Evolutionary conservation across 2,113 vertebrate genomes (phyloP).

Genomic region (Cyprinodon variegatus): DNA sequence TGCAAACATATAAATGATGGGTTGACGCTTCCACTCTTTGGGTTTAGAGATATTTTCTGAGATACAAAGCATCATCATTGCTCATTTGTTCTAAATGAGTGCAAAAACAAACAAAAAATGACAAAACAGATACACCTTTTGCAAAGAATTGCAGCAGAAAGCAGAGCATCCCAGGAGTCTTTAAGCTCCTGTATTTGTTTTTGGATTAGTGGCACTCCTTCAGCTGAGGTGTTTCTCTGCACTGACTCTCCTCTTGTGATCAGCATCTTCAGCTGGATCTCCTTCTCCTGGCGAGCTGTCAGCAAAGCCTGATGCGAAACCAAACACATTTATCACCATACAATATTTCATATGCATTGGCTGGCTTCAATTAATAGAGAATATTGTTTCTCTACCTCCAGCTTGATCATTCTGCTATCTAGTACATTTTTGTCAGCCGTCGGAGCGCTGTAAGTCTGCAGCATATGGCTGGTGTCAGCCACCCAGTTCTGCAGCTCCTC

Average conservation of each 20-base stretch:
- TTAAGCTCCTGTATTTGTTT: constrained; percentile 89
- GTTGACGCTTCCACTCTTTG: too few relatives aligned
- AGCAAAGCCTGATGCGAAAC: constrained; percentile 82
- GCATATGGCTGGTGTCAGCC: constrained; percentile 87
- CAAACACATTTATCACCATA: constrained; percentile 2
- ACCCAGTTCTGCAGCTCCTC: constrained; percentile 95
- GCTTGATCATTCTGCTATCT: constrained; percentile 91
- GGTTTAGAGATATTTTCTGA: too few relatives aligned
- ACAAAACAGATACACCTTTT: constrained; percentile 84
- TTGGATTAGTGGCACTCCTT: constrained; percentile 85
- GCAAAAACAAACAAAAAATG: not conserved
- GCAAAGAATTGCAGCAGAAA: constrained; percentile 90
- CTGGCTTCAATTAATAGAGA: not conserved
- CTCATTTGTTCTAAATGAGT: not conserved
- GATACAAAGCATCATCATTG: not conserved
- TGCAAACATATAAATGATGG: not conserved
- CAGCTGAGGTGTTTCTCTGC: constrained; percentile 90
- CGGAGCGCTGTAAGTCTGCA: constrained; percentile 89
- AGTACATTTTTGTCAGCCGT: constrained; percentile 92
- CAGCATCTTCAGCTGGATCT: constrained; percentile 95
- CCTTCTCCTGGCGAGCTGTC: constrained; percentile 91
- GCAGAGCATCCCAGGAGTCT: constrained; percentile 89
- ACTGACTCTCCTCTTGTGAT: constrained; percentile 92
- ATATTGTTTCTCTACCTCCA: constrained; percentile 85
- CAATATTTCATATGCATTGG: not conserved